phyloP scores from a whole-genome alignment of 2,113 vertebrate species.

The Charadrius vociferus region DNA sequence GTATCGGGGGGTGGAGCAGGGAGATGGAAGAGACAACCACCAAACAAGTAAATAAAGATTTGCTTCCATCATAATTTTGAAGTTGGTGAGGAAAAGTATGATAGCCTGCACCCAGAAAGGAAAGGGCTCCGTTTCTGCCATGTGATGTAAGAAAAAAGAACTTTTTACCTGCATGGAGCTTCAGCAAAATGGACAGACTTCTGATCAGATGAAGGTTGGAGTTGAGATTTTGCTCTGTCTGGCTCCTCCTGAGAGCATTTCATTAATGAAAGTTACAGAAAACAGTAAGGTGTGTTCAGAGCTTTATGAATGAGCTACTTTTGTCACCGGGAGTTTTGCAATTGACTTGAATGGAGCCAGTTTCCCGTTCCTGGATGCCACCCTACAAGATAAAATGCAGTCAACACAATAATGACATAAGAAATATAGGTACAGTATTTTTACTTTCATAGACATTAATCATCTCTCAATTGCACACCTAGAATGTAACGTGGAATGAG shows the following conservation, averaged over 20 bases:
- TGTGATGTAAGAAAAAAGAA: not conserved
- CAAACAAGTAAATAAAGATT: not conserved
- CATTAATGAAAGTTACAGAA: not conserved
- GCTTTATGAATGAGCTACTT: not conserved
- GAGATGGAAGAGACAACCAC: too few species aligned
- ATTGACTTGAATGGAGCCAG: not conserved
- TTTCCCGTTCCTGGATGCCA: not conserved
- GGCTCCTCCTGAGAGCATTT: not conserved
- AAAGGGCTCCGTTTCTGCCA: not conserved
- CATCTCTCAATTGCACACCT: not conserved
- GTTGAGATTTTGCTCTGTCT: not conserved
- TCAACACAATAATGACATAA: not conserved
- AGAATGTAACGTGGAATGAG: not conserved
- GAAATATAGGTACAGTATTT: not conserved
- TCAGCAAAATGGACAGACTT: not conserved
- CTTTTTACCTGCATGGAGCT: not conserved
- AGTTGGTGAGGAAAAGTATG: not conserved
- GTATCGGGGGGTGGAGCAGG: accelerated
- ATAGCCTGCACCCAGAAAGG: not conserved
- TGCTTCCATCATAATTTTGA: not conserved
- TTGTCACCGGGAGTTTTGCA: not conserved
- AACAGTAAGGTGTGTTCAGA: not conserved
- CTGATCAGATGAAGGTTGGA: not conserved
- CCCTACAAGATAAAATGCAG: not conserved
- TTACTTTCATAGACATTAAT: not conserved